These are phyloP conservation scores for Drosophila sproati DNA, from an alignment of 1,140 invertebrate genomes.

Conservation along the genomic window DNA sequence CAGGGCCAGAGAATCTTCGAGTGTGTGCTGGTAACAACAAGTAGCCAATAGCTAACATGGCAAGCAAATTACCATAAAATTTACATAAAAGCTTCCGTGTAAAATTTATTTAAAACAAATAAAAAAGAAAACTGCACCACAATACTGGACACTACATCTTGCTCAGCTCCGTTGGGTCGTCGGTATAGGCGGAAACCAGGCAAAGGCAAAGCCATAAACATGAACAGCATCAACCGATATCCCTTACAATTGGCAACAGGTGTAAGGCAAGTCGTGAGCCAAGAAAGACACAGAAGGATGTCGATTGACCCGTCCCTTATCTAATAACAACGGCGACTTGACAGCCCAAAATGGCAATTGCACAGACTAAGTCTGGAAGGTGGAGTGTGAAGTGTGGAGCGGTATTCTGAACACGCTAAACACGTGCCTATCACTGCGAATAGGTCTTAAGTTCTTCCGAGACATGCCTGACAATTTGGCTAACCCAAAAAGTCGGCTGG, in stretches of 20 bases:
- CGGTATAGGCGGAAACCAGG: slow-evolving; percentile 47
- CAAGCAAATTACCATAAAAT: slow-evolving; percentile 77
- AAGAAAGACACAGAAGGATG: slow-evolving; percentile 54
- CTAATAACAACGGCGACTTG: slow-evolving; percentile 48
- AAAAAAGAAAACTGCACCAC: slow-evolving; percentile 53
- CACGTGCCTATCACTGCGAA: slow-evolving; percentile 32
- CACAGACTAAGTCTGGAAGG: background rate
- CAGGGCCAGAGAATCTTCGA: background rate
- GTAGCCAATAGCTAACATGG: slow-evolving; percentile 43
- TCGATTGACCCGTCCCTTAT: slow-evolving; percentile 59
- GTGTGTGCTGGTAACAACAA: slow-evolving; percentile 44
- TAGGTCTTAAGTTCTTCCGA: slow-evolving; percentile 46
- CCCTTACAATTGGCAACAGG: slow-evolving; percentile 79
- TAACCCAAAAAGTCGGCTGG: slow-evolving; percentile 21
- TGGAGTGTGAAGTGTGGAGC: slow-evolving; percentile 15
- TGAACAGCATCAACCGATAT: slow-evolving; percentile 55
- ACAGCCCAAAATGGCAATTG: slow-evolving; percentile 21
- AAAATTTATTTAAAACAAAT: slow-evolving; percentile 83
- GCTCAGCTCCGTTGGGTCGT: slow-evolving; percentile 11
- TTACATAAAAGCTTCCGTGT: slow-evolving; percentile 81
- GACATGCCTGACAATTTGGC: slow-evolving; percentile 38
- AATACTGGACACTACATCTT: slow-evolving; percentile 71
- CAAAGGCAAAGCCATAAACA: slow-evolving; percentile 65
- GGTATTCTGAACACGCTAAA: slow-evolving; percentile 12
- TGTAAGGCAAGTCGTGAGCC: slow-evolving; percentile 56